Evolutionary conservation across 1,140 invertebrate species (phyloP).

Genomic region (Trichonephila clavata): DNA sequence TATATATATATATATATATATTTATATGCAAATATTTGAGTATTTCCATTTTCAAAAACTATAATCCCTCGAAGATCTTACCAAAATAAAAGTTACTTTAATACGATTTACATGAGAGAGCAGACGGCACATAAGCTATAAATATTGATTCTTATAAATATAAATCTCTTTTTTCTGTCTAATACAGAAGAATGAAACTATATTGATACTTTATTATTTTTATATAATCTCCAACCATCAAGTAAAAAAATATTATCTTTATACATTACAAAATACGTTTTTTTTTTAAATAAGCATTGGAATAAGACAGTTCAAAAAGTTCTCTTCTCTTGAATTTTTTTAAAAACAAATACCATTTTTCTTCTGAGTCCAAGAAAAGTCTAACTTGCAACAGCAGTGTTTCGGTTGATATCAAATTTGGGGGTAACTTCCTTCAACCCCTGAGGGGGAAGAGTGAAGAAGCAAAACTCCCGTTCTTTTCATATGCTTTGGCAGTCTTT

Average conservation of each 20-base stretch:
- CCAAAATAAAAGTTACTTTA: too few relatives aligned
- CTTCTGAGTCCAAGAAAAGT: not conserved
- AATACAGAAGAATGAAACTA: not conserved
- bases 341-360: not conserved
- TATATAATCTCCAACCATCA: not conserved
- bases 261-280: not conserved
- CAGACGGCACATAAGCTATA: too few relatives aligned
- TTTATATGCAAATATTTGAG: too few relatives aligned
- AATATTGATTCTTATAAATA: too few relatives aligned
- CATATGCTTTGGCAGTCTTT: conserved; percentile 26
- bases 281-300: not conserved
- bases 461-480: not conserved
- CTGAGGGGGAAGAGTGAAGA: not conserved
- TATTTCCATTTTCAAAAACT: too few relatives aligned
- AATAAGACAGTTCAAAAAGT: too few relatives aligned
- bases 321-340: too few relatives aligned
- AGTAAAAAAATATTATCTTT: not conserved
- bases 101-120: too few relatives aligned
- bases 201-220: not conserved
- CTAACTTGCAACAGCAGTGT: conserved; percentile 11
- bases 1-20: too few relatives aligned
- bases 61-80: too few relatives aligned
- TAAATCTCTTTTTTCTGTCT: too few relatives aligned
- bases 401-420: conserved; percentile 27
- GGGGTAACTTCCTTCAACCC: not conserved